Evolutionary conservation across 2,888 invertebrate genomes (phyloP), one percentile per base, ranked within the genome.

Genomic region (Ennomos fuscantarius): DNA sequence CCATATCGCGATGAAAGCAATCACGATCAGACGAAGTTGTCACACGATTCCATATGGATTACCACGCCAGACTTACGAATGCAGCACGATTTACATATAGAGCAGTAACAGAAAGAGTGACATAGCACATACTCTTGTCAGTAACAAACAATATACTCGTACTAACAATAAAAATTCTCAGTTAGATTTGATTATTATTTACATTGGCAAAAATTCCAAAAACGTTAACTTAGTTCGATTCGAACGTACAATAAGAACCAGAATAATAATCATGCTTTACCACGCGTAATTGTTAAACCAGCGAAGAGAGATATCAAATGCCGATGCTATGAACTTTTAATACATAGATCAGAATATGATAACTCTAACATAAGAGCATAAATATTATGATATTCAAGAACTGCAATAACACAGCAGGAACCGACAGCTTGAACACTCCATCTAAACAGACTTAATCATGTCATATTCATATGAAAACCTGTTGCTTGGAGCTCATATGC

Each of bases 1-100:
- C 69, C 77, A 72, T 84, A 87, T 84, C 87, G 72, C 74, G 84
- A 85, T 87, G 86, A 85, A 87, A 87, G 83, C 82, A 67, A 82
- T 81, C 86, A 87, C 86, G 87, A 84, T 73, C 71, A 65, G 71
- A 76, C 73, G 74, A 70, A 60, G 70, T 68, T 74, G 80, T 79
- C 78, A 78, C 81, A 80, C 74, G 78, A 78, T 67, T 62, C 70
- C 66, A n/a, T 69, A 65, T 37, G 63, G 69, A 72, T 71, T 61
- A 69, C 73, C 74, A 73, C 70, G 72, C 52, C 52, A 52, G 43
- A 34, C 32, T 42, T 57, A 62, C 49, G 43, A 43, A 51, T 55
- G 50, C 46, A 54, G 55, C 64, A 65, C 65, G 62, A 68, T 50
- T 53, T 55, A 59, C 59, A 60, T 60, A 42, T 54, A 53, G 48